These are phyloP conservation scores for Crematogaster levior DNA, from an alignment of 2,888 invertebrate species.

Conservation along the genomic window DNA sequence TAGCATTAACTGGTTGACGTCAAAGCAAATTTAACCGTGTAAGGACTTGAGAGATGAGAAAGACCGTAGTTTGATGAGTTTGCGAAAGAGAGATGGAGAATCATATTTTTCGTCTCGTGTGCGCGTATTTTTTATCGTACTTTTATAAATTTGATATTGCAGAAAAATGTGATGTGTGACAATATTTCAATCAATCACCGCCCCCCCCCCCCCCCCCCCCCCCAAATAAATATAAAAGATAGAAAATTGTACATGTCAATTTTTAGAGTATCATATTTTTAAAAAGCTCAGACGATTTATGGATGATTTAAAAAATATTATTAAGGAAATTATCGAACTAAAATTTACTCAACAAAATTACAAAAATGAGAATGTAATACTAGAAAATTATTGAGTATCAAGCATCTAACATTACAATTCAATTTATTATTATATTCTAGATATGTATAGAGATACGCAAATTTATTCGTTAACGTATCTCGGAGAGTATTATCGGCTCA, in stretches of 20 bases:
- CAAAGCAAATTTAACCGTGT: slow-evolving; percentile 20
- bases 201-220: too few relatives aligned
- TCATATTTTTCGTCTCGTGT: neutral
- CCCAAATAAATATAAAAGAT: slow-evolving; percentile 2
- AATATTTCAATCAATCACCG: slow-evolving; percentile 12
- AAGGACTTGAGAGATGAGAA: neutral
- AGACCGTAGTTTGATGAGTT: slow-evolving; percentile 1
- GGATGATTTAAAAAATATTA: neutral
- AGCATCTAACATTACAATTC: neutral
- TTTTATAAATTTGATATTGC: slow-evolving; percentile 17
- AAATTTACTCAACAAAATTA: slow-evolving; percentile 1
- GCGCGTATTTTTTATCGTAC: neutral
- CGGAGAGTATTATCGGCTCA: neutral
- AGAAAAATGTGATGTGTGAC: neutral
- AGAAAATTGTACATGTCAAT: neutral
- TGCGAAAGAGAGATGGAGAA: neutral
- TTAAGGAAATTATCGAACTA: neutral
- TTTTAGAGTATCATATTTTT: neutral
- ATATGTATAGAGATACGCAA: neutral
- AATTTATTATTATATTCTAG: neutral
- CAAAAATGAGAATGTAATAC: neutral
- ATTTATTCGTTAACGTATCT: slow-evolving; percentile 4
- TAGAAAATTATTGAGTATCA: neutral
- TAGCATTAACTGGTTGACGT: slow-evolving; percentile 2
- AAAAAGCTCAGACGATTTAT: neutral